A percentile compares a stretch with the other conserved stretches of the same genome.
phyloP scores from a whole-genome alignment of 2,888 invertebrate species.

The Hydroisotoma schaefferi region DNA sequence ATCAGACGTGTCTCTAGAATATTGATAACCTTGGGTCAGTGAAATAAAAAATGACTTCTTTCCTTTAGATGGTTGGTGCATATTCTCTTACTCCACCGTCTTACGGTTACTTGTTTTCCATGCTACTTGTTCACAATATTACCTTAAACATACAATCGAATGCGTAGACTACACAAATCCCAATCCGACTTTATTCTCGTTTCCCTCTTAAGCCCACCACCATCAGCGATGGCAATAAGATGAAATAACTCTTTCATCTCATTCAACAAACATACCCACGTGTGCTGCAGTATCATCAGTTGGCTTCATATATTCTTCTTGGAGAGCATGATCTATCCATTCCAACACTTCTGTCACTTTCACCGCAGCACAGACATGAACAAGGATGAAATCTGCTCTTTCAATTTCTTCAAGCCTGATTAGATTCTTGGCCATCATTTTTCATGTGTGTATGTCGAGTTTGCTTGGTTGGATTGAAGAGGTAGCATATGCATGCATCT shows the following conservation, averaged over 20 bases:
- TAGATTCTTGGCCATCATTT: constrained; percentile 32
- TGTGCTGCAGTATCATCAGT: constrained; percentile 2
- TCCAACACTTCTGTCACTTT: constrained; percentile 1
- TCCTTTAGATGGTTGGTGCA: not conserved
- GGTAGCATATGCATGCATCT: constrained; percentile 3
- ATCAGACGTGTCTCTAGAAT: not conserved
- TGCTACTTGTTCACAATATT: too few species aligned
- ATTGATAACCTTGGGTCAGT: constrained; percentile 30
- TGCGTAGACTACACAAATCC: not conserved
- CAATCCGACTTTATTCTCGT: not conserved
- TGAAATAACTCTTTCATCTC: not conserved
- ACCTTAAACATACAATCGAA: too few species aligned
- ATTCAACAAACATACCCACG: not conserved
- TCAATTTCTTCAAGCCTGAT: constrained; percentile 30
- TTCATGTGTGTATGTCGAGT: constrained; percentile 19
- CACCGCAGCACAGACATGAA: constrained; percentile 3
- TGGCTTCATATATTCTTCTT: not conserved
- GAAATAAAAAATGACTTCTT: not conserved
- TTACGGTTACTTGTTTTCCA: too few species aligned
- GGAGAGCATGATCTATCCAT: not conserved
- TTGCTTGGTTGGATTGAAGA: too few species aligned
- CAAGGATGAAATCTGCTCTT: constrained; percentile 5
- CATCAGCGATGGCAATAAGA: not conserved
- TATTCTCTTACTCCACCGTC: too few species aligned
- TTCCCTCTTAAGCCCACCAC: not conserved